These are phyloP conservation scores for Micronycteris hirsuta DNA, from an alignment of 2,113 vertebrate genomes.

Conservation along the genomic window DNA sequence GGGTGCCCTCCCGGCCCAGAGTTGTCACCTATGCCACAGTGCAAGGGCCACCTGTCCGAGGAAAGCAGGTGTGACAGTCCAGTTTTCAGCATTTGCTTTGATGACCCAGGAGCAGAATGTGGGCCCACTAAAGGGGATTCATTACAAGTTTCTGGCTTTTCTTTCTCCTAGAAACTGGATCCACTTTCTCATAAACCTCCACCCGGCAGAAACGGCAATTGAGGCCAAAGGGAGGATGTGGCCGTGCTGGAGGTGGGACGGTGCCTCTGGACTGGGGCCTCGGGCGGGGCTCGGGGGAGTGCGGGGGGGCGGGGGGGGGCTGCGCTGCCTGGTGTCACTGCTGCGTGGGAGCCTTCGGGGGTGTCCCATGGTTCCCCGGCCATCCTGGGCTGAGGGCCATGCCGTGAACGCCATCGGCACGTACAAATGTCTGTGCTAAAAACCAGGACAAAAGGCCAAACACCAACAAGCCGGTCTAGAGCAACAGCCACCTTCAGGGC, in stretches of 20 bases:
- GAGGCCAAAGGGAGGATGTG: not conserved
- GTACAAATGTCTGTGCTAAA: not conserved
- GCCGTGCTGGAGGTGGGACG: not conserved
- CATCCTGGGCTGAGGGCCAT: not conserved
- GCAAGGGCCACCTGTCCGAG: not conserved
- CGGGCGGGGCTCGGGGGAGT: not conserved
- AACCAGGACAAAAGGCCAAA: not conserved
- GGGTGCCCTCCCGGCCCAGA: no score
- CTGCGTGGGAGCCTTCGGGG: not conserved
- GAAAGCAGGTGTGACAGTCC: not conserved
- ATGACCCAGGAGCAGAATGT: not conserved
- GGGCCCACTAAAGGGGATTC: not conserved
- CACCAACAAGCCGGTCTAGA: not conserved
- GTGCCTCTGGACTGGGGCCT: not conserved
- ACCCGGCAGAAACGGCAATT: not conserved
- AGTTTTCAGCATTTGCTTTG: not conserved
- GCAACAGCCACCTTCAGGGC: not conserved
- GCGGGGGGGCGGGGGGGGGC: no score
- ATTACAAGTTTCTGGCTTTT: not conserved
- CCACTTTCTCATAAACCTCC: not conserved
- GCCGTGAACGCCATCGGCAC: not conserved
- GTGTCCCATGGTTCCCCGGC: not conserved
- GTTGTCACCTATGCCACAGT: not conserved
- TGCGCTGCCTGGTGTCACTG: rapidly evolving
- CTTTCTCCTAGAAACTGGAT: not conserved